Evolutionary conservation across 2,113 vertebrate species (phyloP), one percentile per base, ranked within the genome.

Genomic region (Podarcis muralis): DNA sequence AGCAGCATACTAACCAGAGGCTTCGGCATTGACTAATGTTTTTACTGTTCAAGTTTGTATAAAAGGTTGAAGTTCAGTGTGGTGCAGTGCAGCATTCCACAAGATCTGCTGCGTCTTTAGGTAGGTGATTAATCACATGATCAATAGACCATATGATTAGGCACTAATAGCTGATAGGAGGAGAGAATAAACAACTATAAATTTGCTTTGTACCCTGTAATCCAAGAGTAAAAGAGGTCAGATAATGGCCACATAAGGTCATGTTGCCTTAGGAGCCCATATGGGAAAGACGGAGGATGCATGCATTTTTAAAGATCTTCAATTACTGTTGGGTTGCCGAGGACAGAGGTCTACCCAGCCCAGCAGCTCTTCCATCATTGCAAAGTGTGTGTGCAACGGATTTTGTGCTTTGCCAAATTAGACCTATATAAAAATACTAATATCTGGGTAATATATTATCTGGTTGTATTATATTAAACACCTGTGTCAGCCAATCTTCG

Each of bases 131-230:
- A 97, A 98, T 98, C 97, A 98, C 98, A 97, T 97, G 97, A 98
- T 97, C 96, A 96, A 97, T 97, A 97, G 97, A 98, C 97, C 98
- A 98, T 97, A 97, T 98, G 97, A 98, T 98, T 97, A 97, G 97
- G 96, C 96, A 96, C 97, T 98, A 98, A 98, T 97, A 97, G 97
- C 96, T 95, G 97, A 97, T 97, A 96, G 97, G 96, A 96, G 96
- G 93, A 95, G 95, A 97, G 97, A 97, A 97, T 96, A 98, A 97
- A 97, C 97, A 97, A 96, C 95, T 95, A 96, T 97, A 97, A 96
- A 97, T 97, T 95, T 95, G 95, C 97, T 97, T 98, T 97, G 96
- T 98, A 95, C 93, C 5, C 27, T 94, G 96, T 96, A 97, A 98
- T 97, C 97, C 96, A 92, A 97, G 97, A 96, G 96, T 96, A 96